These are phyloP conservation scores for Acanthosoma haemorrhoidale DNA, from an alignment of 2,888 invertebrate genomes.

Conservation along the genomic window DNA sequence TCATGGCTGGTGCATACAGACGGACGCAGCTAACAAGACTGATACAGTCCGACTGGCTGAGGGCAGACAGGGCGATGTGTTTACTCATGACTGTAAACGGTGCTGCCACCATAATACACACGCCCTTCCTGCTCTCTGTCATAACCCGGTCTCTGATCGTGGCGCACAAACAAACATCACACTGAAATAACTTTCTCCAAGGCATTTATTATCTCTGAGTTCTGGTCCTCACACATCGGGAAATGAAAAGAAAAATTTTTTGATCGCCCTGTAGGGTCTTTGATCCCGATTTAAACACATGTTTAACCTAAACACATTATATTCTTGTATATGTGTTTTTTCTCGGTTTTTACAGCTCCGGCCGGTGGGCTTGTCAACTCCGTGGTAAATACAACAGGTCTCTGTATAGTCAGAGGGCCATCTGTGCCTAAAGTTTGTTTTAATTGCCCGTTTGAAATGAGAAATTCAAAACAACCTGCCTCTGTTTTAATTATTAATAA, in stretches of 20 bases:
- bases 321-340: not conserved
- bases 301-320: slow-evolving; percentile 5
- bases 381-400: not conserved
- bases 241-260: slow-evolving; percentile 17
- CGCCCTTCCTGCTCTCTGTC: slow-evolving; percentile 18
- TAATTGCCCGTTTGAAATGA: too few relatives aligned
- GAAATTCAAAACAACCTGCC: too few relatives aligned
- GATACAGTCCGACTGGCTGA: not conserved
- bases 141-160: slow-evolving; percentile 17
- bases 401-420: too few relatives aligned
- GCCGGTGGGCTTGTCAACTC: not conserved
- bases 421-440: too few relatives aligned
- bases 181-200: slow-evolving; percentile 21
- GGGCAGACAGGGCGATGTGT: not conserved
- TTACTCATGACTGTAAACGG: slow-evolving; percentile 18
- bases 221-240: slow-evolving; percentile 9
- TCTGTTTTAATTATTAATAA: too few relatives aligned
- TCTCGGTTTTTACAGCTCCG: not conserved
- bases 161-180: slow-evolving; percentile 23
- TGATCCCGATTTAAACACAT: slow-evolving; percentile 7
- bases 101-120: slow-evolving; percentile 20
- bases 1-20: not conserved
- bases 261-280: not conserved
- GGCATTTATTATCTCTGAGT: slow-evolving; percentile 24
- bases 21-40: not conserved